Conservation (phyloP, 2,797 vertebrate species). For the Setipinna tenuifilis region DNA sequence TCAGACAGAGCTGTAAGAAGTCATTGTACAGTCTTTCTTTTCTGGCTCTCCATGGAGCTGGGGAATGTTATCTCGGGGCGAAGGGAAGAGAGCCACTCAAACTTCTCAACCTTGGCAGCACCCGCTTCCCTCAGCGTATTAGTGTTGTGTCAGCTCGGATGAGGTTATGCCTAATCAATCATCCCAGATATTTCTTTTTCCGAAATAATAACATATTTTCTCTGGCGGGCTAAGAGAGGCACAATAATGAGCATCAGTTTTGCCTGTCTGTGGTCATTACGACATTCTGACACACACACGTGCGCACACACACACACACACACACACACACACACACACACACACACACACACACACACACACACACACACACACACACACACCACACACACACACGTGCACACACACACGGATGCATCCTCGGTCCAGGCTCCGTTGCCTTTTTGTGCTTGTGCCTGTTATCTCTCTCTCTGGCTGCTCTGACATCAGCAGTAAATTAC, state of each 20-base stretch:
- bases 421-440: constrained; percentile 55
- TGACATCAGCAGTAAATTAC: constrained; percentile 30
- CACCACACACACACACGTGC: too few relatives aligned
- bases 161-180: background rate
- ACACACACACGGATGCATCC: background rate
- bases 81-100: background rate
- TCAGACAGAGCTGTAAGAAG: background rate
- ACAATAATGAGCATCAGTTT: background rate
- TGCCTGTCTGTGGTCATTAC: background rate
- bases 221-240: background rate
- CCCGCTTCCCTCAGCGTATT: background rate
- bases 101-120: background rate
- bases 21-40: background rate
- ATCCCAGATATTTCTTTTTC: background rate
- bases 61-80: background rate
- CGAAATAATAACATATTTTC: constrained; percentile 1
- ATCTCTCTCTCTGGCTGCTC: constrained; percentile 45
- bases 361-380: too few relatives aligned
- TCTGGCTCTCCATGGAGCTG: background rate
- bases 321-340: background rate
- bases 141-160: background rate
- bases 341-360: too few relatives aligned
- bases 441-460: constrained; percentile 32
- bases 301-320: background rate
- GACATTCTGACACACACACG: background rate